Evolutionary conservation across 2,113 vertebrate species (phyloP).

Genomic region (Pyxicephalus adspersus): DNA sequence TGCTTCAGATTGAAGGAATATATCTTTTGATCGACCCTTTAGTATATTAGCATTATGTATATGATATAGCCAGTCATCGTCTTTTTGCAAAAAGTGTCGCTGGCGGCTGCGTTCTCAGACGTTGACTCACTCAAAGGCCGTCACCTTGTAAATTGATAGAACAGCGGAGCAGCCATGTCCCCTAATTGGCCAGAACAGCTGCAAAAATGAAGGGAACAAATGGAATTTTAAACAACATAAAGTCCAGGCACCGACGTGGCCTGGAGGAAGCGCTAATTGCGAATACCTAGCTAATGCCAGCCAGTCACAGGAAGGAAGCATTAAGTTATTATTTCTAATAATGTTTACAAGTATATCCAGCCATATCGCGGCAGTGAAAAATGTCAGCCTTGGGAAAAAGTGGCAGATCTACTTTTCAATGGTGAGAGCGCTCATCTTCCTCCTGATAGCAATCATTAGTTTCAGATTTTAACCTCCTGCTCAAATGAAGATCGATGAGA

Average conservation of each 20-base stretch:
- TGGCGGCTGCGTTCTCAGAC: constrained; percentile 60
- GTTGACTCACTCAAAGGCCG: constrained; percentile 64
- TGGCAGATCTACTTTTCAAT: constrained; percentile 90
- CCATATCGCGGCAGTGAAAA: constrained; percentile 88
- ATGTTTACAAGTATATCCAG: constrained; percentile 93
- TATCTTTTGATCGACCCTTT: too few relatives aligned
- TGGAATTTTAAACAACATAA: constrained; percentile 77
- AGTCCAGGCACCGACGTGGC: constrained; percentile 75
- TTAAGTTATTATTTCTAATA: constrained; percentile 97
- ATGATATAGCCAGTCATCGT: too few relatives aligned
- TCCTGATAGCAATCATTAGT: constrained; percentile 91
- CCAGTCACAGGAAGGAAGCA: constrained; percentile 87
- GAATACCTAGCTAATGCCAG: constrained; percentile 86
- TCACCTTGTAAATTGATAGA: constrained; percentile 67
- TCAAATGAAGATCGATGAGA: constrained; percentile 90
- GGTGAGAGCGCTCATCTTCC: constrained; percentile 84
- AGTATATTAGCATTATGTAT: too few relatives aligned
- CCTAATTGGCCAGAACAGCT: constrained; percentile 75
- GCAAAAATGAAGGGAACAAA: constrained; percentile 79
- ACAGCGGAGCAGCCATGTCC: constrained; percentile 67
- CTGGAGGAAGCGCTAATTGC: constrained; percentile 85
- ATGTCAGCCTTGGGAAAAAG: constrained; percentile 86
- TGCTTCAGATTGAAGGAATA: too few relatives aligned
- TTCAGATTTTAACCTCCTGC: constrained; percentile 90
- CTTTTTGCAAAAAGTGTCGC: too few relatives aligned